Evolutionary conservation across 2,888 invertebrate genomes (phyloP), one percentile per base, ranked within the genome.

Genomic region (Tinea semifulvella): DNA sequence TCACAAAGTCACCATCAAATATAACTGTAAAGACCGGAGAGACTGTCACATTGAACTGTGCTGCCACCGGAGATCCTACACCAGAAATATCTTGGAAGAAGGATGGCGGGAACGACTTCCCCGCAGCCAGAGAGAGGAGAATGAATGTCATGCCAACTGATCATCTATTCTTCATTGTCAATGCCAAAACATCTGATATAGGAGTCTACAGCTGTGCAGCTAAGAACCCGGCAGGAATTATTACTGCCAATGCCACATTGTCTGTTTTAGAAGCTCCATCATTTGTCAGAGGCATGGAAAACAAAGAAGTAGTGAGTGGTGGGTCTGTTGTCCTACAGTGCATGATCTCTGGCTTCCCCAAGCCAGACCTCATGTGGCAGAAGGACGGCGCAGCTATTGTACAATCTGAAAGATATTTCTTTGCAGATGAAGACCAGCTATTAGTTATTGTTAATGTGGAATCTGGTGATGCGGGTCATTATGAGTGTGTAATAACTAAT

Each of bases 161-260:
- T 63, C 93, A 96, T 65, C 88, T 91, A 1, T 94, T 96, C 65
- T 94, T 95, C 61, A 97, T 98, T 54, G 86, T 94, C n/a, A 89
- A 94, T 72, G 93, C 94, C 16, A 94, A 94, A 67, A 85, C 89
- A 1, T 85, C 87, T 25, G 98, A 98, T 62, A 91, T 92, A 73
- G 98, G 98, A 0, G 83, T 94, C 20, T 98, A 98, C 64, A 95
- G 93, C 43, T 98, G 97, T 71, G 94, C 91, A 5, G 98, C 97
- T 1, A 87, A 88, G 58, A 98, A 96, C 71, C 85, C 88, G 35
- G 97, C 96, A 10, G 98, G 97, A 0, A 86, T 86, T 44, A 90
- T 94, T 27, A 87, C 89, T 52, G 89, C 94, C 1, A 96, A 95
- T 77, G 94, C 94, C 16, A 91, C 92, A 13, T 80, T 97, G 19